Evolutionary conservation across 2,113 vertebrate genomes (phyloP), one percentile per base, ranked within the genome.

Genomic region (Sceloporus tristichus): DNA sequence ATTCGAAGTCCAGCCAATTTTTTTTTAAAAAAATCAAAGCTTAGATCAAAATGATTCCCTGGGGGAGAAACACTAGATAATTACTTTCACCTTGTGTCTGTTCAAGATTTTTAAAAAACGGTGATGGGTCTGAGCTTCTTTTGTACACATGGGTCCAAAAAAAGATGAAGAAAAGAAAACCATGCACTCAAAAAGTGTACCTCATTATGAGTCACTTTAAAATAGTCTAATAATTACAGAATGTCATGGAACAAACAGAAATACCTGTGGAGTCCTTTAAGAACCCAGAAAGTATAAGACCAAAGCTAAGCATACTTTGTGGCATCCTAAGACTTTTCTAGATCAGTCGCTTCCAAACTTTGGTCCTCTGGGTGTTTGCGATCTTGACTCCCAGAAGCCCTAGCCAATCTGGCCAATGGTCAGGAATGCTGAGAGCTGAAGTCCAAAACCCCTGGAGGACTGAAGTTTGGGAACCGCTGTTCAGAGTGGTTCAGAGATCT

Each of bases 31-130:
- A 70, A 93, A 94, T 92, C 95, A 95, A 93, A 95, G 94, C 96
- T 87, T 77, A 96, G 95, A 94, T 95, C 94, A 95, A 94, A 96
- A 95, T 93, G 94, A 92, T 95, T 93, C 95, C 95, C 95, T 90
- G 92, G 94, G 96, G 95, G 93, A 88, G 89, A 94, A 89, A 70
- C 95, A 89, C 95, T 91, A 92, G 90, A 95, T 95, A 91, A 96
- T 96, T 95, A 95, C 93, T 94, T 96, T 96, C 95, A 95, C 95
- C 96, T 95, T 95, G 94, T 94, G 94, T 95, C 95, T 96, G 89
- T 79, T 91, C 90, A 87, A 93, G 94, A 95, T 13, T 1, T 93
- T 16, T 16, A 16, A 62, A 62, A 73, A 54, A 89, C 90, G 91
- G 86, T 92, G 90, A 95, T 53, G 1, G 86, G 93, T 94, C 92